Percentiles rank a stretch among this genome's conserved stretches.
Evolutionary conservation across 2,888 invertebrate genomes (phyloP).

Genomic region (Melolontha melolontha): DNA sequence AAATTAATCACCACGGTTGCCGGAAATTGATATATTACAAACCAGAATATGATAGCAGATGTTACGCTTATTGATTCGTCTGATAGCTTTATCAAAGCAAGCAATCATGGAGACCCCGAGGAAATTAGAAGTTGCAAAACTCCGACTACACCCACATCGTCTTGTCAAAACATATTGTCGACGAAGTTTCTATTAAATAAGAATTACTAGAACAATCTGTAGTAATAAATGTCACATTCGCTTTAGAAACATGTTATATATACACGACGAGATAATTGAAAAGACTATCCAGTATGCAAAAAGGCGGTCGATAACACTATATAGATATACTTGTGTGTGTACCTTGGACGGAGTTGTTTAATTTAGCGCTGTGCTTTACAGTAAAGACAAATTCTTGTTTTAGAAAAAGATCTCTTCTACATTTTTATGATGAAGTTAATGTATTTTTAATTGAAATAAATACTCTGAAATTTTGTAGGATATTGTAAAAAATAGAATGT

Average conservation of each 20-base stretch:
- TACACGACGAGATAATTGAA: constrained; percentile 8
- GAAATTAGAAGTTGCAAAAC: constrained; percentile 51
- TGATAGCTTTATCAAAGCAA: constrained; percentile 47
- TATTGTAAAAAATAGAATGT: too few species aligned
- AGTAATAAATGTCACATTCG: constrained; percentile 5
- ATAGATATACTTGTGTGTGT: too few species aligned
- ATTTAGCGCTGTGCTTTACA: too few species aligned
- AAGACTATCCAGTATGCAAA: neutral
- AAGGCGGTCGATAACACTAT: neutral
- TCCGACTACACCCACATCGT: neutral
- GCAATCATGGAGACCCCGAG: constrained; percentile 49
- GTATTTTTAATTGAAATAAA: too few species aligned
- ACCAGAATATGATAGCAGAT: constrained; percentile 49
- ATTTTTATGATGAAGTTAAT: too few species aligned
- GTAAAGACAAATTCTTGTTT: too few species aligned
- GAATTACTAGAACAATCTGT: constrained; percentile 10
- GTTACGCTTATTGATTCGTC: constrained; percentile 47
- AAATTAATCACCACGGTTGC: constrained; percentile 25
- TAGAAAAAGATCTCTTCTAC: too few species aligned
- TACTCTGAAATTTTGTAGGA: too few species aligned
- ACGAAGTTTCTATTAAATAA: neutral
- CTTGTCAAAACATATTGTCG: constrained; percentile 1
- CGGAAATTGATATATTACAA: constrained; percentile 31
- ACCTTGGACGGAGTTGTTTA: too few species aligned
- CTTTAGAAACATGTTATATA: constrained; percentile 1